Percentiles rank a stretch among this genome's conserved stretches.
These are phyloP conservation scores for Sphaerodactylus townsendi DNA, from an alignment of 2,113 vertebrate species.

Conservation along the genomic window DNA sequence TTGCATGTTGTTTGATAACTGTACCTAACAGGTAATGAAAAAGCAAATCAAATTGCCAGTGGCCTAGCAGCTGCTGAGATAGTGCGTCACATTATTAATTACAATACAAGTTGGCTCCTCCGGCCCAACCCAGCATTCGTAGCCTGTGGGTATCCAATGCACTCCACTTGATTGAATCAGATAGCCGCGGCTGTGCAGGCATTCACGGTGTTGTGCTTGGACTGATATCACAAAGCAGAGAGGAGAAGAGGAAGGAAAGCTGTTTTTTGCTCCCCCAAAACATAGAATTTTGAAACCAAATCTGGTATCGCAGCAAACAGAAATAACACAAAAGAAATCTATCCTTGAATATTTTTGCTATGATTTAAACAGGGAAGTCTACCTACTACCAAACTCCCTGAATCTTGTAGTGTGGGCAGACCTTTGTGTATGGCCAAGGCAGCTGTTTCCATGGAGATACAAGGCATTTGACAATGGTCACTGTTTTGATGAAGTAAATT, in stretches of 20 bases:
- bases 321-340: conserved; percentile 36
- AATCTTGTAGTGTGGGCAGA: conserved; percentile 37
- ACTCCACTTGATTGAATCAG: conserved; percentile 98
- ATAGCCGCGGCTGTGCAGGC: conserved; percentile 79
- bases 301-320: conserved; percentile 67
- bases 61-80: conserved; percentile 87
- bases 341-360: not conserved
- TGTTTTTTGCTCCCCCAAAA: conserved; percentile 79
- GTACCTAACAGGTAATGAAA: conserved; percentile 89
- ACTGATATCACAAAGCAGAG: conserved; percentile 62
- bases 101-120: conserved; percentile 92
- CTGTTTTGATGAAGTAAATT: conserved; percentile 59
- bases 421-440: conserved; percentile 57
- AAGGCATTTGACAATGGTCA: conserved; percentile 60
- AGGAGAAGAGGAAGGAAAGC: conserved; percentile 86
- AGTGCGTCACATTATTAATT: conserved; percentile 94
- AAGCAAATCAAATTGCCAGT: conserved; percentile 82
- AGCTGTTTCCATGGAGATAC: conserved; percentile 51
- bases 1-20: conserved; percentile 84
- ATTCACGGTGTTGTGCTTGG: conserved; percentile 82
- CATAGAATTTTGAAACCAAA: conserved; percentile 75
- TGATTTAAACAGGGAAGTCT: conserved; percentile 42
- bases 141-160: conserved; percentile 95
- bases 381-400: conserved; percentile 46
- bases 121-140: conserved; percentile 59